Percentiles rank a stretch among this genome's conserved stretches.
Conservation (phyloP, 1,140 invertebrate genomes). For the Gonioctena quinquepunctata region DNA sequence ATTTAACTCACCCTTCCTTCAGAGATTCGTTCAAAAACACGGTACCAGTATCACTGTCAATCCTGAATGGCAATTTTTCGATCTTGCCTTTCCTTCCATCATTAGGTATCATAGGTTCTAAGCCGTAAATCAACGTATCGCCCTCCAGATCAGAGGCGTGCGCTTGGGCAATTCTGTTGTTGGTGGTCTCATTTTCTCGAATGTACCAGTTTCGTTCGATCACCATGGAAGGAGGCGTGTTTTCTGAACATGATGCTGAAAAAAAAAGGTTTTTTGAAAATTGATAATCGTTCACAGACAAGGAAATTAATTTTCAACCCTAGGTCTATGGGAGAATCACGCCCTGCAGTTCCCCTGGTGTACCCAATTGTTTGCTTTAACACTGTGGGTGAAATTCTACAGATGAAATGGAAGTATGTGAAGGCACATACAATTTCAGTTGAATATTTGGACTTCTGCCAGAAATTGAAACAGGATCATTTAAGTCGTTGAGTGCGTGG, state of each 20-base stretch:
- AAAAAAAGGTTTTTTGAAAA: too few relatives aligned
- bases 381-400: too few relatives aligned
- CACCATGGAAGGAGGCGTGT: constrained; percentile 54
- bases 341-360: too few relatives aligned
- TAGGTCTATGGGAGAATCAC: too few relatives aligned
- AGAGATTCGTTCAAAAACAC: constrained; percentile 73
- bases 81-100: constrained; percentile 30
- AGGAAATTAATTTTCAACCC: too few relatives aligned
- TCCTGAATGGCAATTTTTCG: constrained; percentile 65
- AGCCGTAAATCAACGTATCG: constrained; percentile 64
- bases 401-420: too few relatives aligned
- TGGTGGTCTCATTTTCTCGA: constrained; percentile 66
- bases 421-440: too few relatives aligned
- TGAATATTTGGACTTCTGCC: too few relatives aligned
- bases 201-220: constrained; percentile 71
- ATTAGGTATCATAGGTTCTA: constrained; percentile 58
- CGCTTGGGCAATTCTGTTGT: constrained; percentile 62
- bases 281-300: too few relatives aligned
- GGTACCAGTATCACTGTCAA: constrained; percentile 69
- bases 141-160: constrained; percentile 61
- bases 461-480: too few relatives aligned
- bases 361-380: too few relatives aligned
- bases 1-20: constrained; percentile 64
- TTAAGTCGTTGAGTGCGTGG: too few relatives aligned
- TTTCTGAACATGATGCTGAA: constrained; percentile 23